Base-by-base conservation (phyloP, 2,113 vertebrate species). In the Takifugu flavidus region DNA sequence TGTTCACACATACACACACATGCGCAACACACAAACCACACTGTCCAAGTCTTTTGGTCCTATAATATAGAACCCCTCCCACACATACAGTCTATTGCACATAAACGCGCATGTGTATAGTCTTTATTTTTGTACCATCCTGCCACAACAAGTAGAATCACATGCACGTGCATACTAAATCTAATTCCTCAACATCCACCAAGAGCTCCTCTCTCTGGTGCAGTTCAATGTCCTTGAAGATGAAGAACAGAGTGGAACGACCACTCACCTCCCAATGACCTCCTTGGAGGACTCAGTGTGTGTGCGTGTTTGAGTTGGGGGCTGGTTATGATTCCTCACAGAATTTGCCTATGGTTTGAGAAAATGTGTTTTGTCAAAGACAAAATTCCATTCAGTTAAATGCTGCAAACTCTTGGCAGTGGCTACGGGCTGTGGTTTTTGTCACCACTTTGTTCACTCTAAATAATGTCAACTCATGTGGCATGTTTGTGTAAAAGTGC, bases 191-290 rank as follows among this genome's bases (percentile, higher is more conserved):
- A n/a, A 61, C 70, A 70, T 27, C 62, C n/a, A 54, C 44, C 20
- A 52, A 77, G 75, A 78, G 72, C 80, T 86, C 77, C 59, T 70
- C 62, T 73, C 67, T 88, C 80, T 53, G 29, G 84, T 79, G 42
- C 81, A 84, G 81, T 86, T 86, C 79, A 87, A 68, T 13, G 81
- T 87, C 86, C 87, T 90, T 87, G 83, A 87, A 89, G 84, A 70
- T 56, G 6, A 67, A 81, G 69, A 87, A 74, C 67, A 65, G 71
- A 74, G 69, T 75, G 71, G 60, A 80, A 83, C 53, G 20, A 62
- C 75, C 75, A 61, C 78, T 79, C 79, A 75, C 79, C 65, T 74
- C 74, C 64, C 72, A 45, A 53, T 77, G 77, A 86, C 83, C 75
- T 76, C 71, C 57, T 60, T 64, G 53, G 79, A 85, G 71, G 66